Evolutionary conservation across 2,888 invertebrate species (phyloP), one percentile per base, ranked within the genome.

Genomic region (Eupsilia transversa): DNA sequence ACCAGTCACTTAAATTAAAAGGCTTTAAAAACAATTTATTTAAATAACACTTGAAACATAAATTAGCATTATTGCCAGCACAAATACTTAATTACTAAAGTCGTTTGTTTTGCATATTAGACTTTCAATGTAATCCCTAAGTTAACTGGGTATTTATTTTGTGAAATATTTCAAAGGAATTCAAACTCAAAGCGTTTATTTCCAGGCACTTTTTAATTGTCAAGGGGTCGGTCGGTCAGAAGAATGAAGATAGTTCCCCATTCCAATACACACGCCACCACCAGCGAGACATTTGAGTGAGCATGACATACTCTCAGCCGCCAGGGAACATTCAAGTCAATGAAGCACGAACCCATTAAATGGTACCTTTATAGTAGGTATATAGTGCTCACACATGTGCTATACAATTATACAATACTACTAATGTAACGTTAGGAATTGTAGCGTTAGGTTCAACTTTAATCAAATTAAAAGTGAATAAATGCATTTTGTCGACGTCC

Each of bases 41-140:
- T 81, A 76, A 84, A 81, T 77, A 86, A 77, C 76, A 84, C 74
- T 86, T 61, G 43, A 61, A 74, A 84, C 61, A 84, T 84, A 86
- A 85, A 85, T 86, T 77, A 73, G 67, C 78, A 78, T 85, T 77
- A 82, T 82, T 84, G 52, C 74, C 59, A 71, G 54, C 74, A 81
- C 71, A 79, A 78, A 86, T 77, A 77, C 86, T 81, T 82, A 64
- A 77, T 70, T 63, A 57, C 84, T 77, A 82, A 82, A 86, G 77
- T 79, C 85, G 74, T 82, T 84, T 81, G 60, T 79, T 75, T 86
- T 74, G 73, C 86, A 79, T 82, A 84, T 81, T 77, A 85, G 81
- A 77, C 74, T 85, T 84, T 69, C 71, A 79, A 75, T 84, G 77
- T 86, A 79, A 86, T 84, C 71, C 49, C 60, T 49, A 73, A 72